Percentiles rank a stretch among this genome's conserved stretches.
Conservation (phyloP, 2,888 invertebrate species). For the Sthenelais limicola region DNA sequence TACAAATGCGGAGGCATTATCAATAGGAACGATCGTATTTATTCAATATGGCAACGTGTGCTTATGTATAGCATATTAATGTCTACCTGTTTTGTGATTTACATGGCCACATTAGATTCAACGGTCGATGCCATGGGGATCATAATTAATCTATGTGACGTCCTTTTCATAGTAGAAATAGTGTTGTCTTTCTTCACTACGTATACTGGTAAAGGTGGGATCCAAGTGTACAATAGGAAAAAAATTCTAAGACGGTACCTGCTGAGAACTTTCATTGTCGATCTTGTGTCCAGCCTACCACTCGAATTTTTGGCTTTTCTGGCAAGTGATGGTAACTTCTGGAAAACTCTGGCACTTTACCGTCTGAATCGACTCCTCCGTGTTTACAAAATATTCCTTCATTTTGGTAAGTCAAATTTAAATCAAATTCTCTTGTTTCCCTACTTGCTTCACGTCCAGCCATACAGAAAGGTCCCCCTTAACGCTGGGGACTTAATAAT, state of each 20-base stretch:
- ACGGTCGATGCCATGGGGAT: neutral
- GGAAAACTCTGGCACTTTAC: neutral
- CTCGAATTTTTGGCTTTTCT: neutral
- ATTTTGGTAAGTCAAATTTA: slow-evolving; percentile 20
- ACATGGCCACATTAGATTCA: slow-evolving; percentile 29
- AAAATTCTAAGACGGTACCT: neutral
- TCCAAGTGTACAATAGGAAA: neutral
- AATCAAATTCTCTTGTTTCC: neutral
- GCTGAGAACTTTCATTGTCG: neutral
- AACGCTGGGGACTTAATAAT: too few relatives aligned
- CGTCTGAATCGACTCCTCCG: slow-evolving; percentile 25
- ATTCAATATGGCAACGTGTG: neutral
- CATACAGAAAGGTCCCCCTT: neutral
- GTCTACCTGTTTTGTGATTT: neutral
- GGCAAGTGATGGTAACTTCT: neutral
- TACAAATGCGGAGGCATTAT: neutral
- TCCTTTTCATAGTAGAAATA: slow-evolving; percentile 20
- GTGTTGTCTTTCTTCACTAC: slow-evolving; percentile 18
- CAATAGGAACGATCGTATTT: neutral
- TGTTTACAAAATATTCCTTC: neutral
- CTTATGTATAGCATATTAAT: neutral
- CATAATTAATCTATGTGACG: neutral
- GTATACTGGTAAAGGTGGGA: neutral
- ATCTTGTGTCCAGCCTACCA: slow-evolving; percentile 9
- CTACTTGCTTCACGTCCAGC: neutral